Conservation (phyloP, 2,888 invertebrate genomes). For the Drepana falcataria region DNA sequence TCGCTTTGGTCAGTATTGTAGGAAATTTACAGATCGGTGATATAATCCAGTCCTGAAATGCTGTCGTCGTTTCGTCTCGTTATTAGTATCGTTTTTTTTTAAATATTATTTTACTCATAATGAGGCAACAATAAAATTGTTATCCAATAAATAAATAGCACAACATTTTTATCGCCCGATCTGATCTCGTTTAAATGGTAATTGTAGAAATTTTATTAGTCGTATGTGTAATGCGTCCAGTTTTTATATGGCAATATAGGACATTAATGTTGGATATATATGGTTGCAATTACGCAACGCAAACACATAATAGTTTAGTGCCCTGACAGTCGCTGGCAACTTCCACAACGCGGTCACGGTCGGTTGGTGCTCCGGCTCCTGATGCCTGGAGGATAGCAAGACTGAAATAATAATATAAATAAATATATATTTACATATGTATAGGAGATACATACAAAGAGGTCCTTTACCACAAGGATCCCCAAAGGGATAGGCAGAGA, state of each 20-base stretch:
- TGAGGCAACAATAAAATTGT: too few species aligned
- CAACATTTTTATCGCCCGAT: too few species aligned
- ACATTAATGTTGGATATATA: constrained; percentile 5
- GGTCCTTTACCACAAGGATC: too few species aligned
- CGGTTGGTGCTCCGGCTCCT: constrained; percentile 49
- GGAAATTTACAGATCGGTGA: too few species aligned
- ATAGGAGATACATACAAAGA: too few species aligned
- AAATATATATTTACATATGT: background rate
- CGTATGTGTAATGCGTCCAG: background rate
- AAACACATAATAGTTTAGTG: constrained; percentile 25
- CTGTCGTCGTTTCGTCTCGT: too few species aligned
- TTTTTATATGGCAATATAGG: background rate
- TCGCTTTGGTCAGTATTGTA: too few species aligned
- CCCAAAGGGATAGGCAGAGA: too few species aligned
- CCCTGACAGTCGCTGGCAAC: constrained; percentile 34
- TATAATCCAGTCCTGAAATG: too few species aligned
- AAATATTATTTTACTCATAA: too few species aligned
- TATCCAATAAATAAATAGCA: too few species aligned
- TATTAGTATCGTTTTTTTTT: too few species aligned
- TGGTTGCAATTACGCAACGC: constrained; percentile 34
- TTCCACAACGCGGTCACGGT: constrained; percentile 60
- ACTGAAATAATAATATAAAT: background rate
- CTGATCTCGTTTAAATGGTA: background rate
- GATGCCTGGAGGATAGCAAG: background rate
- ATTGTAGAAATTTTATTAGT: background rate